A percentile compares a stretch with the other conserved stretches of the same genome.
Evolutionary conservation across 2,113 vertebrate genomes (phyloP).

Genomic region (Hymenochirus boettgeri): DNA sequence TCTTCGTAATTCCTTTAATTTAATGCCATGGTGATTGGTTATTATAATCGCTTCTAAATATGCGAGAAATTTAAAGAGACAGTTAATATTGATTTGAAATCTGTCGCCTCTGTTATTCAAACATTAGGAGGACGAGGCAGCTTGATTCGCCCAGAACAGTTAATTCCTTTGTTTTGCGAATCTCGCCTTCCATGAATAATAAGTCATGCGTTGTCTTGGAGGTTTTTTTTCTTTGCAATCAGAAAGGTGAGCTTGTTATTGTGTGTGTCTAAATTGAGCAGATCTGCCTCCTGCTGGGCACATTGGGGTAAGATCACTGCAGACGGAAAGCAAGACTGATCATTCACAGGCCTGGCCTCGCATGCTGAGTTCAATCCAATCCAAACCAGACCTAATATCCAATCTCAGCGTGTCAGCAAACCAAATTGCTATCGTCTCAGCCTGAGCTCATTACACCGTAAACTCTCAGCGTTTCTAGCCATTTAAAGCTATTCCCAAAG

Average conservation of each 20-base stretch:
- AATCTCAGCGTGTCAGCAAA: conserved; percentile 12
- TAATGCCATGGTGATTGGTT: too few relatives aligned
- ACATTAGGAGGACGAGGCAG: too few relatives aligned
- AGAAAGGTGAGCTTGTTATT: too few relatives aligned
- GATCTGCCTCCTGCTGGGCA: conserved; percentile 33
- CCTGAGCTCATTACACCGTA: background rate
- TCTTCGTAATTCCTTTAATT: too few relatives aligned
- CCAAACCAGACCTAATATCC: conserved; percentile 7
- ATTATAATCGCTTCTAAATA: too few relatives aligned
- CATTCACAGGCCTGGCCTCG: conserved; percentile 1
- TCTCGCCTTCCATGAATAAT: conserved; percentile 28
- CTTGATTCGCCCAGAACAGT: background rate
- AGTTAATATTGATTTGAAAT: too few relatives aligned
- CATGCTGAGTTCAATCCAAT: conserved; percentile 22
- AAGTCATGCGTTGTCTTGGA: conserved; percentile 33
- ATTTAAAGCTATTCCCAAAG: background rate
- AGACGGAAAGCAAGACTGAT: background rate
- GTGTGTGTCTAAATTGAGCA: conserved; percentile 4
- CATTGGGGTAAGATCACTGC: background rate
- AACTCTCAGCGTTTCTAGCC: background rate
- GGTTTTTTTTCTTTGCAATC: conserved; percentile 23
- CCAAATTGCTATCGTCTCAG: background rate
- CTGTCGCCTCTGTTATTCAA: too few relatives aligned
- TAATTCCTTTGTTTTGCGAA: conserved; percentile 19
- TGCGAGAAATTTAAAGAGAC: too few relatives aligned